phyloP scores from a whole-genome alignment of 2,888 invertebrate genomes.

The Lasioglossum pauxillum region DNA sequence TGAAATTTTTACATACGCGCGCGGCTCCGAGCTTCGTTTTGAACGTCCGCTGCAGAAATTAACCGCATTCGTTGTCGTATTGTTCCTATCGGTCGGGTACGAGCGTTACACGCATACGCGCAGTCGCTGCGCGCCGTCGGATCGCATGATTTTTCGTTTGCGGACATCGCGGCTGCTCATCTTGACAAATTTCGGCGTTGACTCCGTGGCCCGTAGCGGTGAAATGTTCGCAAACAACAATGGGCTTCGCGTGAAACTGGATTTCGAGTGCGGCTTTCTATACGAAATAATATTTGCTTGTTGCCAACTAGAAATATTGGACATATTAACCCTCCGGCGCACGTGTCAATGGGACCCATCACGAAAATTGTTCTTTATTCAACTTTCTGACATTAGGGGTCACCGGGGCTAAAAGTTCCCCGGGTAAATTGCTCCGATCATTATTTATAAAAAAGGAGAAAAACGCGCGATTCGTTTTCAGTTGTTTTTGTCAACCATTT shows the following conservation, averaged over 20 bases:
- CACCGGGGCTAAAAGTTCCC: too few relatives aligned
- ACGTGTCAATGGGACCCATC: too few relatives aligned
- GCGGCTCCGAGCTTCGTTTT: not conserved
- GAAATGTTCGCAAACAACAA: not conserved
- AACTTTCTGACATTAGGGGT: not conserved
- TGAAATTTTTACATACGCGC: constrained; percentile 25
- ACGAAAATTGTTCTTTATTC: not conserved
- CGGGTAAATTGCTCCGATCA: too few relatives aligned
- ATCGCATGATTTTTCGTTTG: constrained; percentile 21
- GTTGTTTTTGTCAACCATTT: too few relatives aligned
- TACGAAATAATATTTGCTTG: not conserved
- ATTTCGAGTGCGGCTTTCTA: not conserved
- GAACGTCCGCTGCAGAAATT: constrained; percentile 33
- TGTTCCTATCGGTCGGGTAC: not conserved
- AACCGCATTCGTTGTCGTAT: constrained; percentile 19
- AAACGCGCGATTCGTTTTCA: too few relatives aligned
- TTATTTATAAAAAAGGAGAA: too few relatives aligned
- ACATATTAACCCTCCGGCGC: not conserved
- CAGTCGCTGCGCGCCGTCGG: not conserved
- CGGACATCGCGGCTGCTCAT: not conserved
- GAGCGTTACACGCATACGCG: not conserved
- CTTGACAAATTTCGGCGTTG: constrained; percentile 19
- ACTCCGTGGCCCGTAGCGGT: not conserved
- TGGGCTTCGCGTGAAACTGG: not conserved
- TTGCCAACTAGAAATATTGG: not conserved